Conservation (phyloP, 2,888 invertebrate species). For the Ypsolopha scabrella region DNA sequence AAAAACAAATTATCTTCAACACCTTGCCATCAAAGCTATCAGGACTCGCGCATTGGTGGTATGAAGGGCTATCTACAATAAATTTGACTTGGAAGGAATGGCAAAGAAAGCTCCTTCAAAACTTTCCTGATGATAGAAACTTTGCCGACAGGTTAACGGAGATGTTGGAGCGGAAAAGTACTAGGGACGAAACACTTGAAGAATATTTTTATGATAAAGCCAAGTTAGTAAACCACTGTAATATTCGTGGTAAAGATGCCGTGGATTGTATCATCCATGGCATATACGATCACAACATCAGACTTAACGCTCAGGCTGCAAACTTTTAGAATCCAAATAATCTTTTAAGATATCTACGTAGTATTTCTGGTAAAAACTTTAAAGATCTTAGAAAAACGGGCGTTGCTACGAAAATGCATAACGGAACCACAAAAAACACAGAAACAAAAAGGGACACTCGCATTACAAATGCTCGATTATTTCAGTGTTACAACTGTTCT, state of each 20-base stretch:
- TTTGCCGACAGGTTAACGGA: conserved; percentile 1
- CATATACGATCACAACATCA: conserved; percentile 11
- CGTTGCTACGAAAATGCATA: not conserved
- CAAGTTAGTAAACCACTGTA: conserved; percentile 8
- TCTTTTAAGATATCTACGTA: not conserved
- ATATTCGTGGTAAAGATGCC: conserved; percentile 10
- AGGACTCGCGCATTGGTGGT: conserved; percentile 5
- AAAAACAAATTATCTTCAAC: conserved; percentile 6
- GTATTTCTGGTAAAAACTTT: not conserved
- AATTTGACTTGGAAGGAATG: conserved; percentile 4
- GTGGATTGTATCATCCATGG: conserved; percentile 14
- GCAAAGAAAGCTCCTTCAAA: not conserved
- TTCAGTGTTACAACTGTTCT: not conserved
- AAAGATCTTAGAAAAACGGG: not conserved
- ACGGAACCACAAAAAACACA: not conserved
- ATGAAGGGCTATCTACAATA: conserved; percentile 4
- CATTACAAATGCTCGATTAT: not conserved
- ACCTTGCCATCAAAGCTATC: conserved; percentile 4
- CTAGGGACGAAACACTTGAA: conserved; percentile 4
- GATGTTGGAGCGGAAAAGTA: conserved; percentile 1
- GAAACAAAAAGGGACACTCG: not conserved
- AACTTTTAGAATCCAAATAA: not conserved
- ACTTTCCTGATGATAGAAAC: conserved; percentile 3
- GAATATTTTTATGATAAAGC: conserved; percentile 10
- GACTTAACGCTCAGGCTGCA: conserved; percentile 9